Conservation (phyloP, 2,797 vertebrate species). For the Rhinoraja longicauda region DNA sequence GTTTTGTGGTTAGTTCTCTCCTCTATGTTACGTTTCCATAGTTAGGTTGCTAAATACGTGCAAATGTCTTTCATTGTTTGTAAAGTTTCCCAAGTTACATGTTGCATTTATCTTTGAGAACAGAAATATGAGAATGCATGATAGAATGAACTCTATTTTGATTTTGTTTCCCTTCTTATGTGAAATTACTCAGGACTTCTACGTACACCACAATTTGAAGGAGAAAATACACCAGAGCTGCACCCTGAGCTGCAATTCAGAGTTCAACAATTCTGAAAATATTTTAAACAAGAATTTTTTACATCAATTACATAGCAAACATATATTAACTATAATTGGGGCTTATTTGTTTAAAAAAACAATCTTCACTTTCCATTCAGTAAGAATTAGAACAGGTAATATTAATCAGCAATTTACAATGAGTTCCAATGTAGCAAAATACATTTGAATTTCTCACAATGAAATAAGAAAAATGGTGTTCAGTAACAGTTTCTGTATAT, state of each 20-base stretch:
- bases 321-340: not conserved
- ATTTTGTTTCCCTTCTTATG: not conserved
- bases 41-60: not conserved
- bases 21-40: not conserved
- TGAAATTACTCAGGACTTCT: not conserved
- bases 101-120: not conserved
- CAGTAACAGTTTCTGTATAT: not conserved
- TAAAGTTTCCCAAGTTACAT: not conserved
- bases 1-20: not conserved
- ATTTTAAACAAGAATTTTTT: not conserved
- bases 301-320: not conserved
- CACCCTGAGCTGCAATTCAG: not conserved
- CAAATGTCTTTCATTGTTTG: not conserved
- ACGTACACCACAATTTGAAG: not conserved
- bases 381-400: not conserved
- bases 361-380: not conserved
- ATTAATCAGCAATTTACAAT: not conserved
- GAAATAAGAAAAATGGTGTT: not conserved
- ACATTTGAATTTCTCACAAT: not conserved
- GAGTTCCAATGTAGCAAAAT: not conserved
- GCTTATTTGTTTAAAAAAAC: not conserved
- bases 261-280: not conserved
- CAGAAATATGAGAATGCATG: not conserved
- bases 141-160: not conserved
- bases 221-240: not conserved